Base-by-base conservation (phyloP, 1,140 invertebrate species). In the Gonatopus flavifemur region DNA sequence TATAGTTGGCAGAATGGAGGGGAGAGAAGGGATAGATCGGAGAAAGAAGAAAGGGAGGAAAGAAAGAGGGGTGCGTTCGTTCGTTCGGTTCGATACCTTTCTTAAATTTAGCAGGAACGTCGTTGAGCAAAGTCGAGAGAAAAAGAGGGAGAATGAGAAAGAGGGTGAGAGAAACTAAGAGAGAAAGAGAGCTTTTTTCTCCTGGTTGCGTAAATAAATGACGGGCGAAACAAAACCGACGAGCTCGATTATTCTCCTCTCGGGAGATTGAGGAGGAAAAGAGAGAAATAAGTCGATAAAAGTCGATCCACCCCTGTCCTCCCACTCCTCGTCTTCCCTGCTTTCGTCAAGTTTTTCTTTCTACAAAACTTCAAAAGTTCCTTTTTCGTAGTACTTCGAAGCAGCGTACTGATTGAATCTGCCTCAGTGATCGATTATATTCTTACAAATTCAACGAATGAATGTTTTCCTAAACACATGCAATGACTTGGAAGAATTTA, bases 21-120 rank as follows among this genome's bases (percentile, higher is more conserved):
- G 40, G 25, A 45, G 37, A 37, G 21, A 38, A 39, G 38, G 44
- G 45, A 3, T 52, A 51, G 49, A 49, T 37, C 33, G 21, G 25
- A 25, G 22, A 37, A 45, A 49, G 46, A 10, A 50, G 13, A 50
- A 37, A 48, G 43, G 39, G n/a, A n/a, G n/a, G 31, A 28, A 37
- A 45, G 47, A 49, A 10, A 50, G 13, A 50, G 39, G 51, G 43
- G 39, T 35, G 40, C n/a, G 39, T 37, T 46, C 21, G 21, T 28
- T n/a, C 33, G 13, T 25, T 46, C 21, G 49, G 49, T 48, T 63
- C 52, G 39, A 63, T 63, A 62, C 33, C 43, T 62, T 57, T 58
- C 51, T 58, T 57, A 63, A 62, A 57, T 57, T 62, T 52, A 48
- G 32, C 19, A 31, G 44, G 45, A 49, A 51, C 42, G 21, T 51